Percentiles rank a stretch among this genome's conserved stretches.
Evolutionary conservation across 2,797 vertebrate genomes (phyloP).

Genomic region (Crenichthys baileyi): DNA sequence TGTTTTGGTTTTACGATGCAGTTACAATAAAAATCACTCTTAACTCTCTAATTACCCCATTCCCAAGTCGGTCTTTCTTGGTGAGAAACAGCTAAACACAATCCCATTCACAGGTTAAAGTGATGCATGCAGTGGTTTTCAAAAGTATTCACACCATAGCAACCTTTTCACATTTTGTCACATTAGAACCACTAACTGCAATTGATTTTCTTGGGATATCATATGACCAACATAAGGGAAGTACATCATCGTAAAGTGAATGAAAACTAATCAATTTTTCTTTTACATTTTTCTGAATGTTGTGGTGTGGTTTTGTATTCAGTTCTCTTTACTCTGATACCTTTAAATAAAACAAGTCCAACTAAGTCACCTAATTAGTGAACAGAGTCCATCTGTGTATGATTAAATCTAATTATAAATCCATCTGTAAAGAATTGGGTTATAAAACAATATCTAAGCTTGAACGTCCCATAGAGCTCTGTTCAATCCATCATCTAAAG

Average conservation of each 20-base stretch:
- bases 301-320: background rate
- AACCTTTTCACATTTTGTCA: background rate
- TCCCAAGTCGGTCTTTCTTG: constrained; percentile 6
- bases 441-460: background rate
- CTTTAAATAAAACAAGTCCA: too few relatives aligned
- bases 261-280: background rate
- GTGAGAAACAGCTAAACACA: background rate
- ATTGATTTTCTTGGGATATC: background rate
- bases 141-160: background rate
- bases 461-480: background rate
- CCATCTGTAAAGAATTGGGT: too few relatives aligned
- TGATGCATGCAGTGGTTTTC: background rate
- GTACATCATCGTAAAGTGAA: background rate
- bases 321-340: background rate
- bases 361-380: too few relatives aligned
- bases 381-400: too few relatives aligned
- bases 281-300: background rate
- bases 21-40: constrained; percentile 7
- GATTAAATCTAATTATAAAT: too few relatives aligned
- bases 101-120: background rate
- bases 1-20: background rate
- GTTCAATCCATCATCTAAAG: background rate
- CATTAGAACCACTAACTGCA: background rate
- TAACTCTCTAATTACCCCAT: background rate
- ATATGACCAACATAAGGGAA: background rate